Evolutionary conservation across 2,888 invertebrate genomes (phyloP).

Genomic region (Nemotelus pantherinus): DNA sequence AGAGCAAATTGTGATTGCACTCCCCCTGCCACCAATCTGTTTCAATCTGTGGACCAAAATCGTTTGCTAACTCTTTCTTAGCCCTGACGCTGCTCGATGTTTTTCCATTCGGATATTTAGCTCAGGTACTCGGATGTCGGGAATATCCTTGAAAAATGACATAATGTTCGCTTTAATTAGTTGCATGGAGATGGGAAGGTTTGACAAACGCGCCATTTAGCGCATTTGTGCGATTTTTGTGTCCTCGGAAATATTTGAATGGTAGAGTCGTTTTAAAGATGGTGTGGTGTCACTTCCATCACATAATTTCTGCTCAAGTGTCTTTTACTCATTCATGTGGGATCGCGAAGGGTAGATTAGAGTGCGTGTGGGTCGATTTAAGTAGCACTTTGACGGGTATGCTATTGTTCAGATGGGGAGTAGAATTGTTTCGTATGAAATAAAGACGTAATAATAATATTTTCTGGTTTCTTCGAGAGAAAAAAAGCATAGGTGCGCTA

Average conservation of each 20-base stretch:
- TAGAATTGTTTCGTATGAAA: too few relatives aligned
- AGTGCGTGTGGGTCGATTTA: neutral
- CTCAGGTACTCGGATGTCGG: slow-evolving; percentile 46
- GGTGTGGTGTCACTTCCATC: slow-evolving; percentile 31
- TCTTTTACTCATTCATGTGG: neutral
- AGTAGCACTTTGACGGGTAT: too few relatives aligned
- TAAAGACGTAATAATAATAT: too few relatives aligned
- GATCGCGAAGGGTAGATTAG: neutral
- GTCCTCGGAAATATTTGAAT: neutral
- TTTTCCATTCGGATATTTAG: neutral
- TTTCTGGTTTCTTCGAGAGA: too few relatives aligned
- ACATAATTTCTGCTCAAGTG: slow-evolving; percentile 41
- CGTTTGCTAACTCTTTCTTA: neutral
- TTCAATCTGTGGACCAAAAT: neutral
- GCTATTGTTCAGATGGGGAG: too few relatives aligned
- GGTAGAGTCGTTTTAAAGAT: too few relatives aligned
- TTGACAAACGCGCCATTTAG: slow-evolving; percentile 54
- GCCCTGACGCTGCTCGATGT: neutral
- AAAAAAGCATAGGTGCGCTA: too few relatives aligned
- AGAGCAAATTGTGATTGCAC: neutral
- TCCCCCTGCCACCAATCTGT: neutral
- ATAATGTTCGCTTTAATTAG: slow-evolving; percentile 51
- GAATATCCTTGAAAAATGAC: slow-evolving; percentile 52
- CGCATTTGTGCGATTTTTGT: slow-evolving; percentile 53
- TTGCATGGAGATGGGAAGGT: slow-evolving; percentile 49